Conservation (phyloP, 2,797 vertebrate species). For the Neosalanx taihuensis region DNA sequence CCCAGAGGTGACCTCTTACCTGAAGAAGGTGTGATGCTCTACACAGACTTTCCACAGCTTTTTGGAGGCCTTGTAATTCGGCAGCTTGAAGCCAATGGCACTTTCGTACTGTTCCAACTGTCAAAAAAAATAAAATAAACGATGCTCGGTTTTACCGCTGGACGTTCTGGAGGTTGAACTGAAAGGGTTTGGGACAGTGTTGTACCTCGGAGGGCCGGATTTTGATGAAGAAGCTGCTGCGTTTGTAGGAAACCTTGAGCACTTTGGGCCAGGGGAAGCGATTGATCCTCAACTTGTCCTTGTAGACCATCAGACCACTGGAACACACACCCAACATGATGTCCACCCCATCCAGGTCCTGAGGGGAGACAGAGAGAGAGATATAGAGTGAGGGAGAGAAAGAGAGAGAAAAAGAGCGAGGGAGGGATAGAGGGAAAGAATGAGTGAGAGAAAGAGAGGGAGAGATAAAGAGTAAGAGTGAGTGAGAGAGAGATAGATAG, state of each 20-base stretch:
- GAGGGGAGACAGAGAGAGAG: background rate
- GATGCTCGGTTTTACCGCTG: background rate
- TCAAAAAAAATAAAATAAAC: background rate
- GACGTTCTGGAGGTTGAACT: background rate
- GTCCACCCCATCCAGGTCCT: conserved; percentile 88
- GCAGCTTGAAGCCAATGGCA: conserved; percentile 87
- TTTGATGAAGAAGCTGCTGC: conserved; percentile 90
- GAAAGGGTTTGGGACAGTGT: background rate
- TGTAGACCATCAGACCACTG: conserved; percentile 88
- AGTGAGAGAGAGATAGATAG: background rate
- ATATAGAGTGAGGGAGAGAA: background rate
- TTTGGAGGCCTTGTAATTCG: conserved; percentile 85
- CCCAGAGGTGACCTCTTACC: conserved; percentile 56
- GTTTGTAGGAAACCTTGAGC: conserved; percentile 89
- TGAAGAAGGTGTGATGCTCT: conserved; percentile 90
- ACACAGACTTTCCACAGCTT: conserved; percentile 91
- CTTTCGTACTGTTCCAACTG: conserved; percentile 88
- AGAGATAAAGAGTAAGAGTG: background rate
- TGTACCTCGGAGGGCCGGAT: conserved; percentile 86
- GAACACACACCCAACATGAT: conserved; percentile 88
- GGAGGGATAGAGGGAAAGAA: background rate
- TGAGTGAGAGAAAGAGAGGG: background rate
- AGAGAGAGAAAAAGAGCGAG: background rate
- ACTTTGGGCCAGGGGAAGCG: conserved; percentile 91
- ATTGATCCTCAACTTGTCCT: conserved; percentile 89